phyloP scores from a whole-genome alignment of 1,140 invertebrate genomes.

The Solenopsis fugax region DNA sequence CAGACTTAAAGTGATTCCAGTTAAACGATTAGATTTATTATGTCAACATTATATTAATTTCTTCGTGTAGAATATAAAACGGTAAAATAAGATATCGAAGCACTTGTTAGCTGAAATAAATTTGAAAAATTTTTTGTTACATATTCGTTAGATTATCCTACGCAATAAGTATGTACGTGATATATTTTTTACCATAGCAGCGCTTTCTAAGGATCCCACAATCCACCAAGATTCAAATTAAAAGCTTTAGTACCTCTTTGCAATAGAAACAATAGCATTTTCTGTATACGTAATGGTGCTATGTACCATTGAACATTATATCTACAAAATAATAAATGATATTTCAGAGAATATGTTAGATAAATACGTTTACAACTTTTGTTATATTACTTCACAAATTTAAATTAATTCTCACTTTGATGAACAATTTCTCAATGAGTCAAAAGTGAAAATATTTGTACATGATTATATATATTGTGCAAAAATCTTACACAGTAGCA shows the following conservation, averaged over 20 bases:
- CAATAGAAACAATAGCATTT: constrained; percentile 8
- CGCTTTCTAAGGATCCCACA: constrained; percentile 18
- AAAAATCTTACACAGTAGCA: background rate
- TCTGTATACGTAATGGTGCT: background rate
- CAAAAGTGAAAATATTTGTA: background rate
- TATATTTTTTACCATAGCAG: background rate
- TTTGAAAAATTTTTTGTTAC: background rate
- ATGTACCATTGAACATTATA: constrained; percentile 22
- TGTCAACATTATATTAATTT: too few species aligned
- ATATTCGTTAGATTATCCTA: background rate
- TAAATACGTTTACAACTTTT: too few species aligned
- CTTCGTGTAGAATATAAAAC: background rate
- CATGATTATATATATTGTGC: background rate
- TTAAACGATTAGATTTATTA: too few species aligned
- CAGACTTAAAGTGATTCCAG: too few species aligned
- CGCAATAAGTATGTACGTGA: background rate
- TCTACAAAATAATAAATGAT: background rate
- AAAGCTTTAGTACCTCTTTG: constrained; percentile 18
- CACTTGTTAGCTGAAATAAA: constrained; percentile 9
- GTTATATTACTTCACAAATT: background rate
- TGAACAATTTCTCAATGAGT: background rate
- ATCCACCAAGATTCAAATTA: background rate
- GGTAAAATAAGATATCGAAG: constrained; percentile 17
- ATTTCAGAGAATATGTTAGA: too few species aligned
- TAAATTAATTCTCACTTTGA: background rate